These are phyloP conservation scores for Thalassarche chlororhynchos DNA, from an alignment of 2,113 vertebrate genomes.

Conservation along the genomic window DNA sequence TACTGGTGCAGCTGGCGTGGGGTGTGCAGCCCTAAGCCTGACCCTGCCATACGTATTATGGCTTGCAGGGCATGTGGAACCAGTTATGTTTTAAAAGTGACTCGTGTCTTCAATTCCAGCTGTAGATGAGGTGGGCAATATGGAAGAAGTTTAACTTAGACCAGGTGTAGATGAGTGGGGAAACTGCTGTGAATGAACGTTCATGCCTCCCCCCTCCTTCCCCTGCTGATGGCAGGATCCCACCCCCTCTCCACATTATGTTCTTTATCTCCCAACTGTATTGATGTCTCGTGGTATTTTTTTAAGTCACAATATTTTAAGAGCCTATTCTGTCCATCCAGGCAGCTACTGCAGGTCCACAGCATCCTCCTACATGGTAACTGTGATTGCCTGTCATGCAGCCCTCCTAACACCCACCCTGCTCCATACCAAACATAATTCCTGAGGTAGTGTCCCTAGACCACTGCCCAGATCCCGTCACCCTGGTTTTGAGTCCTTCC, in stretches of 20 bases:
- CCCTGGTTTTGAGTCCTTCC: neutral
- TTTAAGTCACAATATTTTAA: neutral
- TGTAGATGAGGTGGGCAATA: neutral
- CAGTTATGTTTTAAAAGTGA: neutral
- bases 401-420: neutral
- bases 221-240: neutral
- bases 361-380: neutral
- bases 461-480: neutral
- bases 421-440: neutral
- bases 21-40: neutral
- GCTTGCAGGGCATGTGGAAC: neutral
- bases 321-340: neutral
- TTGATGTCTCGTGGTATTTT: neutral
- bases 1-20: neutral
- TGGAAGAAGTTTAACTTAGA: neutral
- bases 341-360: neutral
- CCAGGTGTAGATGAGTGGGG: neutral
- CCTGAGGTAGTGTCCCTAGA: neutral
- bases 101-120: neutral
- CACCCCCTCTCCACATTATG: neutral
- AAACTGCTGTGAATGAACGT: neutral
- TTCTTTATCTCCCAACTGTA: neutral
- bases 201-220: neutral
- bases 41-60: neutral
- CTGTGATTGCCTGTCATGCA: neutral